phyloP scores from a whole-genome alignment of 2,113 vertebrate species.

The Brachyhypopomus occidentalis region DNA sequence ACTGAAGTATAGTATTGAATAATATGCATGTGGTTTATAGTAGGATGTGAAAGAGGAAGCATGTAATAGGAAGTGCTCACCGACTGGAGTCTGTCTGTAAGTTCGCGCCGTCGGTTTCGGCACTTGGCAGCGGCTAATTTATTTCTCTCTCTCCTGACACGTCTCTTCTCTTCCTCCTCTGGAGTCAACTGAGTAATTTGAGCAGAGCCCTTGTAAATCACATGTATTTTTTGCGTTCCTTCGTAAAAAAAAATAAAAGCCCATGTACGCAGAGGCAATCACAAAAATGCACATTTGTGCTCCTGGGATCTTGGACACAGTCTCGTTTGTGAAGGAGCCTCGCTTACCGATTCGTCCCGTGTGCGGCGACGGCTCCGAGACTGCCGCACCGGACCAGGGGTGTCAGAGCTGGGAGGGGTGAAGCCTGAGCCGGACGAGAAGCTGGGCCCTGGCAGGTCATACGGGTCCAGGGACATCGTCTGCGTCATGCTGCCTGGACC shows the following conservation, averaged over 20 bases:
- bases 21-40: not conserved
- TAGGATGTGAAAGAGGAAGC: constrained; percentile 17
- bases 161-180: constrained; percentile 92
- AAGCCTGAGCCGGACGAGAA: constrained; percentile 80
- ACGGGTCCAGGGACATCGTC: constrained; percentile 81
- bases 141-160: constrained; percentile 89
- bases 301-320: not conserved
- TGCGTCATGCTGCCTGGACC: constrained; percentile 75
- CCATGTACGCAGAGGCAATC: not conserved
- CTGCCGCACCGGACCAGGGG: constrained; percentile 74
- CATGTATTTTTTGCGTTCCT: too few relatives aligned
- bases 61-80: constrained; percentile 72
- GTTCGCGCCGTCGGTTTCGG: constrained; percentile 88
- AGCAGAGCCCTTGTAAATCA: constrained; percentile 2
- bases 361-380: constrained; percentile 80
- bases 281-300: too few relatives aligned
- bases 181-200: constrained; percentile 80
- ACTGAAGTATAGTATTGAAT: not conserved
- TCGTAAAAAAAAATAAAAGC: not conserved
- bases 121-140: constrained; percentile 94
- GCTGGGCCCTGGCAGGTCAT: constrained; percentile 89
- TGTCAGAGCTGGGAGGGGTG: constrained; percentile 68
- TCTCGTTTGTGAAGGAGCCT: not conserved
- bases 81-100: constrained; percentile 92
- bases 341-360: constrained; percentile 88